Base-by-base conservation (phyloP, 2,888 invertebrate species). In the Hecatera dysodea region DNA sequence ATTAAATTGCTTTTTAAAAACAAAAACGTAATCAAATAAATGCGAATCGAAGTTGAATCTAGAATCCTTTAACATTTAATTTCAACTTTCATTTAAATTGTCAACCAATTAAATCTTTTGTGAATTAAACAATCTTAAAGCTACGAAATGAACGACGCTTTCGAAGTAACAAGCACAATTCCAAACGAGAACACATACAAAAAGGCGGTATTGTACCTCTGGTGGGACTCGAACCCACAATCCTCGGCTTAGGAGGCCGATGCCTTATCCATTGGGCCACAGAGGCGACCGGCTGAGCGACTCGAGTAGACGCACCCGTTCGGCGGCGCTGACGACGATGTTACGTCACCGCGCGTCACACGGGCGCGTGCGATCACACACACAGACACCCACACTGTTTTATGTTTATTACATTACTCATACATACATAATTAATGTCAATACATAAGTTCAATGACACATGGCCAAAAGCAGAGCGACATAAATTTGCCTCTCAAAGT, bases 161-260 rank as follows among this genome's bases (percentile, higher is more conserved):
- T 75, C 44, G 27, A 2, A 62, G 1, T 22, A 55, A 52, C 42
- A 67, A 60, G 42, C 33, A 64, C 11, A 48, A 19, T 66, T 42
- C 50, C 22, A 39, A 60, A 66, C 53, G 5, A 17, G 48, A 12
- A 42, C 52, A 61, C 36, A 55, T 81, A 83, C 90, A 92, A 93
- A 93, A 93, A 93, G 84, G 81, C 75, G 69, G 53, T 60, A 33
- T 33, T 81, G 81, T 97, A 98, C 98, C 98, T 97, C 97, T 97
- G 97, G 97, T 97, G 97, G 97, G 97, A 97, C 97, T 97, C 97
- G 97, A 97, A 97, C 97, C 97, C 97, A 97, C 97, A 97, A 97
- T 97, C 97, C 97, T 97, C 97, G 97, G 97, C 97, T 97, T 97
- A 97, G 97, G 97, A 97, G 97, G 97, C 97, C 97, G 97, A 97